Evolutionary conservation across 2,888 invertebrate genomes (phyloP).

Genomic region (Plusia festucae): DNA sequence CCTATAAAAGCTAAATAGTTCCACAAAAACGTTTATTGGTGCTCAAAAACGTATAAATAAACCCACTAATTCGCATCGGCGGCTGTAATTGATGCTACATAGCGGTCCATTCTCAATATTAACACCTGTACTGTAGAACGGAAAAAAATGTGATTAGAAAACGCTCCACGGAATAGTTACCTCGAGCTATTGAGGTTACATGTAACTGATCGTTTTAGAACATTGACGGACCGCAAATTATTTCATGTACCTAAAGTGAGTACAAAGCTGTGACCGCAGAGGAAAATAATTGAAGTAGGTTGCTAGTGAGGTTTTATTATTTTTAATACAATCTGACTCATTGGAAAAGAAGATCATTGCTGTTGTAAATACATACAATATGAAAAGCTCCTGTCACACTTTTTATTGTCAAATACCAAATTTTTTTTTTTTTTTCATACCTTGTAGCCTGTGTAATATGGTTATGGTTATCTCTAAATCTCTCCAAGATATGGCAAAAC

Average conservation of each 20-base stretch:
- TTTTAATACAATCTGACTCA: not conserved
- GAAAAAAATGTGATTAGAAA: conserved; percentile 56
- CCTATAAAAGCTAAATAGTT: conserved; percentile 12
- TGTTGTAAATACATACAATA: too few relatives aligned
- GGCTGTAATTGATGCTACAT: conserved; percentile 64
- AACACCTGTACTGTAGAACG: conserved; percentile 59
- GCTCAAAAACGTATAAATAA: conserved; percentile 36
- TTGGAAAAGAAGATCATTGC: not conserved
- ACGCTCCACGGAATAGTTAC: conserved; percentile 41
- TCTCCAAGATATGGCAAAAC: too few relatives aligned
- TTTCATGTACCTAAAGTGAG: not conserved
- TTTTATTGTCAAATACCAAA: too few relatives aligned
- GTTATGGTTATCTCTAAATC: too few relatives aligned
- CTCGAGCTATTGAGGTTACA: conserved; percentile 47
- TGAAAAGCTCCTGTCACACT: too few relatives aligned
- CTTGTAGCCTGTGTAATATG: too few relatives aligned
- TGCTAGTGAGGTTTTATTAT: not conserved
- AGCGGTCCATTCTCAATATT: conserved; percentile 67
- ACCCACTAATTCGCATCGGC: conserved; percentile 51
- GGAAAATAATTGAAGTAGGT: not conserved
- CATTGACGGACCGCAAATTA: conserved; percentile 8
- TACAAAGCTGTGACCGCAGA: too few relatives aligned
- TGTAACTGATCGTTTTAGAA: conserved; percentile 40
- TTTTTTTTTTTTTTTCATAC: too few relatives aligned
- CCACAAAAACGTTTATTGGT: conserved; percentile 10